These are phyloP conservation scores for Chanos chanos DNA, from an alignment of 2,797 vertebrate genomes.

Conservation along the genomic window DNA sequence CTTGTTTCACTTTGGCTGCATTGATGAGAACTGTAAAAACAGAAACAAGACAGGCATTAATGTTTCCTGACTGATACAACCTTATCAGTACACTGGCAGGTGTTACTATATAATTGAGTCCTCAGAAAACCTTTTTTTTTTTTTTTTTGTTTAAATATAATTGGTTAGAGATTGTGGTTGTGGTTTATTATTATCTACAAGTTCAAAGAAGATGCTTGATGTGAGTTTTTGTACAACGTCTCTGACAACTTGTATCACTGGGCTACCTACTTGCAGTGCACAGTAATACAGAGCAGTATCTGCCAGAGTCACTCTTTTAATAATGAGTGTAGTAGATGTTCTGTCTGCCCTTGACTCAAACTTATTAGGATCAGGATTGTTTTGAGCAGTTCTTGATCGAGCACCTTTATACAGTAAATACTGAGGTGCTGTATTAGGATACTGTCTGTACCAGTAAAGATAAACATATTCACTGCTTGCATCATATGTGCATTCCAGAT, in stretches of 20 bases:
- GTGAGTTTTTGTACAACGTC: slow-evolving; percentile 21
- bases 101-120: too few species aligned
- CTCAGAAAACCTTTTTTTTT: too few species aligned
- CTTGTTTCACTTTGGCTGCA: too few species aligned
- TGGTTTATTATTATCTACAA: neutral
- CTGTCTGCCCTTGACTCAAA: neutral
- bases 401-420: slow-evolving; percentile 31
- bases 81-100: too few species aligned
- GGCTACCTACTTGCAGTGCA: neutral
- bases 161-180: neutral
- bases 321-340: slow-evolving; percentile 2
- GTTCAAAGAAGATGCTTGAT: slow-evolving; percentile 1
- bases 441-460: slow-evolving; percentile 32
- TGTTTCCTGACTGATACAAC: too few species aligned
- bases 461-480: rapidly evolving
- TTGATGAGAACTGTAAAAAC: too few species aligned
- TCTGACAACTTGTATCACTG: slow-evolving; percentile 8
- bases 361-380: neutral
- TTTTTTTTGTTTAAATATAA: neutral
- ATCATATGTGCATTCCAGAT: slow-evolving; percentile 34
- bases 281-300: slow-evolving; percentile 28
- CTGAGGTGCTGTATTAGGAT: slow-evolving; percentile 2
- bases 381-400: rapidly evolving
- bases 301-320: neutral
- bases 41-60: too few species aligned